Base-by-base conservation (phyloP, 2,888 invertebrate species). In the Cryptus viduatorius region DNA sequence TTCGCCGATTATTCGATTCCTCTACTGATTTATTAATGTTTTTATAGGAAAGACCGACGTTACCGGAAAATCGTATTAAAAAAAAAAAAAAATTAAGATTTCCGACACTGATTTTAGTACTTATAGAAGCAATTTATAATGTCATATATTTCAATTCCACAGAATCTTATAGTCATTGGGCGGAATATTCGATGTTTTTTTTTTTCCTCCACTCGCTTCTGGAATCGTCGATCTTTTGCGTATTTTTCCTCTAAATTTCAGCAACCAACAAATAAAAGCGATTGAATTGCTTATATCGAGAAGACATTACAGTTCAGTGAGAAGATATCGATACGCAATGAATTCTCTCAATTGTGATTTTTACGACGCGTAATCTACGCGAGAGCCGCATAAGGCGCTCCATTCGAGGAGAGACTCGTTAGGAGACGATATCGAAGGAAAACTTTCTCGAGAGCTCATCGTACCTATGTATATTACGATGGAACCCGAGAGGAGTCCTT, bases 351-450 rank as follows among this genome's bases (percentile, higher is more conserved):
- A 72, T 72, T 44, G 59, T 19, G 24, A 42, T 19, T 59, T 72
- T 46, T 14, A 59, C 59, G 64, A 42, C 64, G 19, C 48, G 31
- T 37, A 19, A 64, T 75, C 46, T 46, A 61, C 31, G 73, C 48
- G 64, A 64, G 31, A 16, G 16, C 37, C 61, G n/a, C n/a, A n/a
- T n/a, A n/a, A n/a, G n/a, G n/a, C n/a, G 73, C 73, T 31, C 64
- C 12, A 75, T 46, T 76, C 76, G 65, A 2, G 24, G 24, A 24
- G 24, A 24, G 24, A 76, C 50, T 50, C 37, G 50, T 65, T 64
- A 37, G 37, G 19, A 19, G 19, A 61, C 5, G 29, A 61, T n/a
- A 61, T 29, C 61, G 61, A 24, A 31, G 5, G 61, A 7, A 14
- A 61, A 61, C 61, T 61, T 61, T 61, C 61, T 61, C 29, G 4